Evolutionary conservation across 2,113 vertebrate species (phyloP).

Genomic region (Cephalopholis sonnerati): DNA sequence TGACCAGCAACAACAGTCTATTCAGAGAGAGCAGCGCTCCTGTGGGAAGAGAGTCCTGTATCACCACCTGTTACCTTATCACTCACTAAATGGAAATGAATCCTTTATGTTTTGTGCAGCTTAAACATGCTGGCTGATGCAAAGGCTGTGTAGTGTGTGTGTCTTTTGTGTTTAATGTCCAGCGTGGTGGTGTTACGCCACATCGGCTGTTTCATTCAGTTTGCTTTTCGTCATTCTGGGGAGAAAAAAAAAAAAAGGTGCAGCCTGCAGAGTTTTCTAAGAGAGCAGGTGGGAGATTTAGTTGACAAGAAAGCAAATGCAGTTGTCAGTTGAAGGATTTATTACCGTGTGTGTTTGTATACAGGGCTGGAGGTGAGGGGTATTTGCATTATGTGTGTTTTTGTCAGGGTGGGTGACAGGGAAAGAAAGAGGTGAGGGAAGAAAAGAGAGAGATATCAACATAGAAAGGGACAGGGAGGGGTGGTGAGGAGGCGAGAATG

Average conservation of each 20-base stretch:
- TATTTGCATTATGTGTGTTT: conserved; percentile 17
- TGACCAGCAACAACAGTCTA: conserved; percentile 3
- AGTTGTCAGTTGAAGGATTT: conserved; percentile 11
- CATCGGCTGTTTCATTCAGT: not conserved
- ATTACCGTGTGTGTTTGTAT: conserved; percentile 4
- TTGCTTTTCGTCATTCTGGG: not conserved
- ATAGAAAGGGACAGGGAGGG: conserved; percentile 1
- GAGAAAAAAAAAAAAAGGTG: not conserved
- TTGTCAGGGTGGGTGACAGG: conserved; percentile 8
- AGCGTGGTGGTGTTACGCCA: not conserved
- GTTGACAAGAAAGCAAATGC: not conserved
- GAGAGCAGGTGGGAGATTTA: not conserved
- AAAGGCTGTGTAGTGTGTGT: not conserved
- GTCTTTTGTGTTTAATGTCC: conserved; percentile 19
- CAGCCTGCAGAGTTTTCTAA: not conserved
- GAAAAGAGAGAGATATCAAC: not conserved
- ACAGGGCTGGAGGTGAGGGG: not conserved
- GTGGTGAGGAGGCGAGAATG: conserved; percentile 30
- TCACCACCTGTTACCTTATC: conserved; percentile 63
- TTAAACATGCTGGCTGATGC: not conserved
- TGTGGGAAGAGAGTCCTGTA: conserved; percentile 34
- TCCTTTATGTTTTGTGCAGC: conserved; percentile 12
- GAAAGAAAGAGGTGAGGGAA: not conserved
- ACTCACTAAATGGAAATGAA: conserved; percentile 61
- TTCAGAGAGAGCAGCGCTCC: not conserved